phyloP scores from a whole-genome alignment of 2,888 invertebrate species.

The Cerceris rybyensis region DNA sequence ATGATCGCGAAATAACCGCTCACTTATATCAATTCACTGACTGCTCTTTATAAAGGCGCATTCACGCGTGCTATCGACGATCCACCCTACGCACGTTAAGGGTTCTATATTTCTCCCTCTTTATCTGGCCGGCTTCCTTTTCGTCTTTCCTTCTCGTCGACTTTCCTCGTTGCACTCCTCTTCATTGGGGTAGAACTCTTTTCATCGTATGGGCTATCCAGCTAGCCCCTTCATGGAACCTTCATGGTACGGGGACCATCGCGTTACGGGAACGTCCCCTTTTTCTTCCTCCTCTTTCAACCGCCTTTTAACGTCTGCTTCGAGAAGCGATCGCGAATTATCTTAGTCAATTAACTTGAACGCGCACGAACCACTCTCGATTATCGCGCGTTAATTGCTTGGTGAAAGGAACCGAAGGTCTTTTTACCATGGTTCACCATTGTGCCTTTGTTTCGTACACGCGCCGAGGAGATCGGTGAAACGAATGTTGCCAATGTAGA shows the following conservation, averaged over 20 bases:
- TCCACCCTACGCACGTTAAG: conserved; percentile 63
- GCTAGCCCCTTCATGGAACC: no score
- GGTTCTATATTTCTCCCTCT: conserved; percentile 48
- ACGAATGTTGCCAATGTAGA: neutral
- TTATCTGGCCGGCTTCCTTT: conserved; percentile 4
- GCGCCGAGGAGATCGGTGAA: neutral
- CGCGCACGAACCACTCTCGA: conserved; percentile 50
- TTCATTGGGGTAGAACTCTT: no score
- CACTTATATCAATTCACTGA: conserved; percentile 80
- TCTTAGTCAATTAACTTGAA: conserved; percentile 68
- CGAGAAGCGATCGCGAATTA: conserved; percentile 65
- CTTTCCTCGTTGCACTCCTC: conserved; percentile 21
- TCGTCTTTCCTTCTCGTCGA: conserved; percentile 25
- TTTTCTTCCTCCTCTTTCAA: conserved; percentile 43
- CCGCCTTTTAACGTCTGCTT: conserved; percentile 47
- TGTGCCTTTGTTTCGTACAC: neutral
- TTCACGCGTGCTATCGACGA: conserved; percentile 78
- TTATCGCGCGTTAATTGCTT: conserved; percentile 60
- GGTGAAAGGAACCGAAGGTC: conserved; percentile 35
- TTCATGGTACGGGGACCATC: no score
- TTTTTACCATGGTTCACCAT: conserved; percentile 14
- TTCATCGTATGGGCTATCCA: no score
- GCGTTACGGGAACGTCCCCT: conserved; percentile 25
- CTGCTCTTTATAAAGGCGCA: conserved; percentile 79
- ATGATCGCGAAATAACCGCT: conserved; percentile 81